Conservation (phyloP, 2,113 vertebrate species). For the Oryzias celebensis region DNA sequence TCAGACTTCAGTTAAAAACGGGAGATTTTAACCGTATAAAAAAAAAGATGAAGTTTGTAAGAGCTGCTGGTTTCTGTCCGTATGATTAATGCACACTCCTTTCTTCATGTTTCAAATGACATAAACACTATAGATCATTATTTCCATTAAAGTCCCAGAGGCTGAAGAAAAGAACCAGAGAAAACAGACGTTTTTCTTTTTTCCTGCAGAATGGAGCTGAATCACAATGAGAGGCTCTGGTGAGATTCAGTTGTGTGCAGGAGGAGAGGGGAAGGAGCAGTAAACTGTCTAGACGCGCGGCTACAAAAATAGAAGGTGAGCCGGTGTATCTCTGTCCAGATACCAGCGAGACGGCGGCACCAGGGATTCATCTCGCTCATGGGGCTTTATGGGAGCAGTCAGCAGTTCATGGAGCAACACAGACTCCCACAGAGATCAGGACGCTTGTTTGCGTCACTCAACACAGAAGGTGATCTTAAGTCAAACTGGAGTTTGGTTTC, state of each 20-base stretch:
- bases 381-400: not conserved
- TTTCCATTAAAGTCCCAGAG: not conserved
- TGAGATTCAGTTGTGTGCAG: not conserved
- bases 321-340: conserved; percentile 14
- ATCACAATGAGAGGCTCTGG: not conserved
- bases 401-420: not conserved
- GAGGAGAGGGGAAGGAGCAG: not conserved
- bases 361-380: not conserved
- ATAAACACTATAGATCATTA: not conserved
- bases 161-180: not conserved
- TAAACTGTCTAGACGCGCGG: conserved; percentile 4
- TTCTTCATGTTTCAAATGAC: too few relatives aligned
- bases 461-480: too few relatives aligned
- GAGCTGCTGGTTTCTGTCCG: too few relatives aligned
- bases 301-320: conserved; percentile 29
- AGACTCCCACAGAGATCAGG: not conserved
- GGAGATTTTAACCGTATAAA: too few relatives aligned
- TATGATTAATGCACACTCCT: too few relatives aligned
- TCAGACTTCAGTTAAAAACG: too few relatives aligned
- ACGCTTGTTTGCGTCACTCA: not conserved
- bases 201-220: not conserved
- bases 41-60: too few relatives aligned
- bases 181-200: not conserved
- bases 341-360: conserved; percentile 5
- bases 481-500: too few relatives aligned